Evolutionary conservation across 2,888 invertebrate species (phyloP), one percentile per base, ranked within the genome.

Genomic region (Amphipoea lucens): DNA sequence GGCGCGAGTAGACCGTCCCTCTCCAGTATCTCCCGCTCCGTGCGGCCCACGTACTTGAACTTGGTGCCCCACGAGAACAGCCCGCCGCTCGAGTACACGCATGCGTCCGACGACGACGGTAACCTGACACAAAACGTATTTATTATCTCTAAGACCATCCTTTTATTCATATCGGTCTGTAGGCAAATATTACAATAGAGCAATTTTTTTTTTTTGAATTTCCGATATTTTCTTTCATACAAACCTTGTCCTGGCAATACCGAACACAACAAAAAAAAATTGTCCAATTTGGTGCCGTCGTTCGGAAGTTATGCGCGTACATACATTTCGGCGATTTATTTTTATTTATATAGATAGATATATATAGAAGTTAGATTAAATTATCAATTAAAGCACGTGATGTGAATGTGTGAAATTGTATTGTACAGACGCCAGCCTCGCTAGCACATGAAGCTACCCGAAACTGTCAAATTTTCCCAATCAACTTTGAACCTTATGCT

Each of bases 21-120:
- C 94, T 98, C 98, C 80, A 99, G 97, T 83, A 99, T 99, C 97
- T 99, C 99, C 68, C 98, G 97, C 96, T 99, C 99, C 70, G 99
- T 99, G 89, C 99, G 97, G 0, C 99, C 99, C 91, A 98, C 98
- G 96, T 99, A 99, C 91, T 98, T 98, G 95, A 99, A 99, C 96
- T 99, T 99, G 54, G 99, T 99, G 79, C 99, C 99, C 98, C 99
- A 98, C 45, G 99, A 99, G 96, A 99, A 99, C 91, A 99, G 97
- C 71, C 99, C 98, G 72, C 99, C 99, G 74, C 99, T 99, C 36
- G 98, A 98, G 86, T 99, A 98, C 86, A 98, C 98, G 76, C 99
- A 98, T 72, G 98, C 98, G 94, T 99, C 98, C 82, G 98, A 98
- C 87, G 99, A 98, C 85, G 98, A 98, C 80, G 98, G 98, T 93